Conservation (phyloP, 2,113 vertebrate species). For the Lepus europaeus region DNA sequence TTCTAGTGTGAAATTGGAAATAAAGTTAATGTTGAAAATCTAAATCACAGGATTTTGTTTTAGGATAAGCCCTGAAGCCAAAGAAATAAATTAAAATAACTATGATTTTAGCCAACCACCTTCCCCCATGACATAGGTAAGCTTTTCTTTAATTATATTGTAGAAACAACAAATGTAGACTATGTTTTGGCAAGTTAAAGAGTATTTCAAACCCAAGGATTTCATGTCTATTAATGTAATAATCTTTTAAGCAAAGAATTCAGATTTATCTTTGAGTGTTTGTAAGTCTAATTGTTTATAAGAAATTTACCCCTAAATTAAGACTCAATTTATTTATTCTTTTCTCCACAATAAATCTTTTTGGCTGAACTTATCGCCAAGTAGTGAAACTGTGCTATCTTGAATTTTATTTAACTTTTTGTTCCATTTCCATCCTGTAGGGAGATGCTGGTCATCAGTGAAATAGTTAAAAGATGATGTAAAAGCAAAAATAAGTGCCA, state of each 20-base stretch:
- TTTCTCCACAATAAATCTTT: neutral
- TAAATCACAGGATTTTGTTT: constrained; percentile 18
- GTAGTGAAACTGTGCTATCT: neutral
- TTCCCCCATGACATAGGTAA: neutral
- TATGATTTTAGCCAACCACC: neutral
- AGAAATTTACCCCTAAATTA: neutral
- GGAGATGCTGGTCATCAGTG: neutral
- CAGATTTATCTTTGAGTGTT: neutral
- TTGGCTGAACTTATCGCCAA: neutral
- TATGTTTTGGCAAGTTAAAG: constrained; percentile 24
- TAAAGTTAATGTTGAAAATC: constrained; percentile 16
- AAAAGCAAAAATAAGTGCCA: neutral
- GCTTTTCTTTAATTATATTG: neutral
- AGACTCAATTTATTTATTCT: neutral
- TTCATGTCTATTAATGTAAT: constrained; percentile 26
- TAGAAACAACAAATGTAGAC: neutral
- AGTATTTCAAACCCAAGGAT: constrained; percentile 20
- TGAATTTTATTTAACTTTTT: neutral
- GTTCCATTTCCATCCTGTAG: neutral
- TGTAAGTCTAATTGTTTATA: neutral
- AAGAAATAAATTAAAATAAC: constrained; percentile 12
- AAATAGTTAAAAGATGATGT: constrained; percentile 18
- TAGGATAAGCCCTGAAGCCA: neutral
- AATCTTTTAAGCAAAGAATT: constrained; percentile 25
- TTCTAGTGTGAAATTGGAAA: neutral